Conservation (phyloP, 64 coral and sea anemone genomes). For the Cladopsammia gracilis region DNA sequence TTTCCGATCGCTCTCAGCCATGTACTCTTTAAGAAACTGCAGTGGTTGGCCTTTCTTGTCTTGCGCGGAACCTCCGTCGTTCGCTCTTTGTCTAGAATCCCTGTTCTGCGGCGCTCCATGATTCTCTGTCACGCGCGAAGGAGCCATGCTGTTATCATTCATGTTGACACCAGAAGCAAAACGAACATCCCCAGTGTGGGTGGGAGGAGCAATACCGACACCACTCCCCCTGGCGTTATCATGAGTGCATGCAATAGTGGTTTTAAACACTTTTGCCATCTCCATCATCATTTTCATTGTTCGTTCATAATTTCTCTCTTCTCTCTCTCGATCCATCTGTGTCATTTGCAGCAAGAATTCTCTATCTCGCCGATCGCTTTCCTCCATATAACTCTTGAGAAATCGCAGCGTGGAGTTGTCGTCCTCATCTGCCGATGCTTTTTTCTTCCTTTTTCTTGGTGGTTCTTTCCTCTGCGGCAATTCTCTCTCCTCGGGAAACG, state of each 20-base stretch:
- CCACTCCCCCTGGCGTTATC: constrained; percentile 15
- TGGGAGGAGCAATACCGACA: not conserved
- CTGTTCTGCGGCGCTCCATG: not conserved
- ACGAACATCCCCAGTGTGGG: not conserved
- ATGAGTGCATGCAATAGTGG: constrained; percentile 3
- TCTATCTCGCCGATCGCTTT: constrained; percentile 74
- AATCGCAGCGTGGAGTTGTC: constrained; percentile 58
- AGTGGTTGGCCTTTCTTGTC: constrained; percentile 12
- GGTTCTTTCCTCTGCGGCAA: constrained; percentile 50
- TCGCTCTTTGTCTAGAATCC: not conserved
- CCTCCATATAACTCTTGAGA: constrained; percentile 65
- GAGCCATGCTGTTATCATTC: not conserved
- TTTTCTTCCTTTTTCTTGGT: constrained; percentile 49
- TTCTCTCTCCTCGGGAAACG: constrained; percentile 1
- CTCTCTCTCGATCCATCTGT: constrained; percentile 71
- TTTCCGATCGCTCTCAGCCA: constrained; percentile 34
- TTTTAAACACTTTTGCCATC: constrained; percentile 77
- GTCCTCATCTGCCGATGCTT: constrained; percentile 27
- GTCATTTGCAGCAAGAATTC: constrained; percentile 72
- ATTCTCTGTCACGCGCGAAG: not conserved
- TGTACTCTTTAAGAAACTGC: constrained; percentile 48
- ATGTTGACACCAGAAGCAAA: not conserved
- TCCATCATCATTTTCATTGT: constrained; percentile 81
- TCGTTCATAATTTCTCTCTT: constrained; percentile 62
- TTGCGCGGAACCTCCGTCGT: not conserved